These are phyloP conservation scores for Petrocephalus zakoni DNA, from an alignment of 2,113 vertebrate genomes.

Conservation along the genomic window DNA sequence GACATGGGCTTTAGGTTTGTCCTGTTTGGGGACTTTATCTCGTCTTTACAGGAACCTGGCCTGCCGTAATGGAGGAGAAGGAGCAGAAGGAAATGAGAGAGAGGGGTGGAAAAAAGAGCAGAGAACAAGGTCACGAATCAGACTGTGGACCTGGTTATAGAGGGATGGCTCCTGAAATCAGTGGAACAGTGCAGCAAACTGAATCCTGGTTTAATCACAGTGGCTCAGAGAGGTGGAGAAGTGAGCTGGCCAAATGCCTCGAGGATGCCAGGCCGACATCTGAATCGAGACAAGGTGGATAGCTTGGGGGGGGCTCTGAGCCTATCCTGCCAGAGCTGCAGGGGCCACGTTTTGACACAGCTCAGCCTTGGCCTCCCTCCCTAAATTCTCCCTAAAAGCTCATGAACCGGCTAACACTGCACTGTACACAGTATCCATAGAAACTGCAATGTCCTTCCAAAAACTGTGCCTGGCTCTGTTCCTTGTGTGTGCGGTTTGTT, in stretches of 20 bases:
- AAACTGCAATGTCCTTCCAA: constrained; percentile 19
- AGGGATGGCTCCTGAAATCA: background rate
- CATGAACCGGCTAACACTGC: background rate
- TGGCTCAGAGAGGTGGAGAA: constrained; percentile 22
- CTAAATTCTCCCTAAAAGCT: constrained; percentile 5
- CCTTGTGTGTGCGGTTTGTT: background rate
- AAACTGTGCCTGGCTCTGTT: background rate
- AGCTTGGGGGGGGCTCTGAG: constrained; percentile 47
- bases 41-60: constrained; percentile 78
- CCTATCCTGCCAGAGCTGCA: constrained; percentile 30
- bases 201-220: background rate
- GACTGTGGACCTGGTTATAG: background rate
- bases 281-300: constrained; percentile 54
- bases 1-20: constrained; percentile 65
- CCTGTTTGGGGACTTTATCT: constrained; percentile 69
- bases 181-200: background rate
- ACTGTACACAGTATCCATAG: constrained; percentile 24
- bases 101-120: constrained; percentile 17
- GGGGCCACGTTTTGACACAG: constrained; percentile 27
- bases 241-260: constrained; percentile 31
- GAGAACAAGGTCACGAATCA: constrained; percentile 29
- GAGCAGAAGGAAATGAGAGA: background rate
- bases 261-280: constrained; percentile 45
- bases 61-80: constrained; percentile 49
- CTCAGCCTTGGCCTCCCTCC: constrained; percentile 28